Conservation (phyloP, 2,888 invertebrate species). For the Cetonia aurata region DNA sequence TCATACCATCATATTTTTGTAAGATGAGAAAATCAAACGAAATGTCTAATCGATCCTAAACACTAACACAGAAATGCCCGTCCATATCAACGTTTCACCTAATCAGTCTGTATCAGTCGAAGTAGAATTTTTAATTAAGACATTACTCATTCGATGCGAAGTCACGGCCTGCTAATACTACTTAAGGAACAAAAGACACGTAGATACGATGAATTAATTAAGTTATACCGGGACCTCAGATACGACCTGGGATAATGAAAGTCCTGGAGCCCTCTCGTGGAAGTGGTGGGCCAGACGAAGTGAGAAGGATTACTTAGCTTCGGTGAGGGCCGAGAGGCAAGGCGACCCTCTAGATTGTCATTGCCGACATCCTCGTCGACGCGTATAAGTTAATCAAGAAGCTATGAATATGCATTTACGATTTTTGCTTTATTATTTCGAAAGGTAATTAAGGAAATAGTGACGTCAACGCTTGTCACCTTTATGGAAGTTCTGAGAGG, state of each 20-base stretch:
- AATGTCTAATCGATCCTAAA: too few species aligned
- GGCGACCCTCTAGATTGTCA: neutral
- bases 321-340: constrained; percentile 12
- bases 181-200: constrained; percentile 60
- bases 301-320: constrained; percentile 24
- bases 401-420: constrained; percentile 53
- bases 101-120: neutral
- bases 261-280: constrained; percentile 43
- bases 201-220: constrained; percentile 59
- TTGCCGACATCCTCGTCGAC: neutral
- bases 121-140: constrained; percentile 44
- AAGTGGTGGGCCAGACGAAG: constrained; percentile 32
- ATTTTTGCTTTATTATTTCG: constrained; percentile 31
- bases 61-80: too few species aligned
- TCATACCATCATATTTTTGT: too few species aligned
- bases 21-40: too few species aligned
- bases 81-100: neutral
- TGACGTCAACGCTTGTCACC: neutral
- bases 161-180: constrained; percentile 60
- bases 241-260: constrained; percentile 57
- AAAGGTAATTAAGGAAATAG: constrained; percentile 23
- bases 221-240: constrained; percentile 54
- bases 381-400: constrained; percentile 52
- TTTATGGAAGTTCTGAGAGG: too few species aligned
- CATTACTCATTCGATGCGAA: constrained; percentile 54